These are phyloP conservation scores for Euwallacea fornicatus DNA, from an alignment of 1,140 invertebrate species.

Conservation along the genomic window DNA sequence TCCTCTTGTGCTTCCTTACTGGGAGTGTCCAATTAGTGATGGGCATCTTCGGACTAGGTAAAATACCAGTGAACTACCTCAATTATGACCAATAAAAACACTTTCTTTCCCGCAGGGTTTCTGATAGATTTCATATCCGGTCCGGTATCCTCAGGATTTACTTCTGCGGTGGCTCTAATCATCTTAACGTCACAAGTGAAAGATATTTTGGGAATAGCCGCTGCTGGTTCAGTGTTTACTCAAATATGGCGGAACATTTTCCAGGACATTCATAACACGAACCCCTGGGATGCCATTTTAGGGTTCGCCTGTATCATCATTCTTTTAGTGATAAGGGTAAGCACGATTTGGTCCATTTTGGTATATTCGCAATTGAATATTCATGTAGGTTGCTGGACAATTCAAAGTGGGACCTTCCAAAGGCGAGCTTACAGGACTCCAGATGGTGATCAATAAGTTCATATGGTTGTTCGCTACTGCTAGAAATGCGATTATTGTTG, in stretches of 20 bases:
- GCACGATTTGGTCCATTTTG: conserved; percentile 23
- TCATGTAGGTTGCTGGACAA: conserved; percentile 57
- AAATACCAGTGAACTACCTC: conserved; percentile 31
- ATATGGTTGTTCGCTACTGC: conserved; percentile 70
- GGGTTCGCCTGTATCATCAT: conserved; percentile 71
- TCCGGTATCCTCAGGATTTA: conserved; percentile 91
- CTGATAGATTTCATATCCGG: conserved; percentile 92
- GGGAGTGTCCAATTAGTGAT: conserved; percentile 82
- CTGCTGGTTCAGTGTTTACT: conserved; percentile 72
- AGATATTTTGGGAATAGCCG: conserved; percentile 78
- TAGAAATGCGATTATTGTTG: conserved; percentile 77
- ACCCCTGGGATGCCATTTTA: conserved; percentile 68
- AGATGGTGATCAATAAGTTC: conserved; percentile 58
- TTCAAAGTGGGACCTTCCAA: conserved; percentile 62
- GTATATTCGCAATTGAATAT: neutral
- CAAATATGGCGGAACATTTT: conserved; percentile 71
- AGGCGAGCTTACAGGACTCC: conserved; percentile 53
- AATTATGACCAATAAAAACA: neutral
- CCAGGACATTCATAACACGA: conserved; percentile 62
- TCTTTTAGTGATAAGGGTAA: conserved; percentile 70
- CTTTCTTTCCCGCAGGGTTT: conserved; percentile 66
- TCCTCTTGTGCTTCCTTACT: conserved; percentile 76
- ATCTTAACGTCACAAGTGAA: conserved; percentile 88
- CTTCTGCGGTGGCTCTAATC: conserved; percentile 88
- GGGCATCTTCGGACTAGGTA: conserved; percentile 84